phyloP scores from a whole-genome alignment of 2,113 vertebrate genomes.

The chimpanzee (Pan troglodytes) region NHGRI_mPanTro3-v2.1_pri NC_072421.2:94090501-94091000 shows the following conservation, averaged over 20 bases:
- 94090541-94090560: background rate
- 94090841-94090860: constrained; percentile 6
- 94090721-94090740: background rate
- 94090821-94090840: background rate
- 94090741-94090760: background rate
- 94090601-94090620: background rate
- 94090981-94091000: background rate
- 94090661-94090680: background rate
- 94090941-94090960: background rate
- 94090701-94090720: background rate
- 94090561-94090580: background rate
- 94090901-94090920: background rate
- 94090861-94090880: background rate
- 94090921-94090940: background rate
- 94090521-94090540: background rate
- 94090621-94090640: background rate
- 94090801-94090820: background rate
- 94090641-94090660: constrained; percentile 17
- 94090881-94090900: background rate
- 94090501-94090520: background rate
- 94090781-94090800: constrained; percentile 1
- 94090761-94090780: background rate
- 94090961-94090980: background rate
- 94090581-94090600: background rate
- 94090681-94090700: background rate